Base-by-base conservation (phyloP, 2,888 invertebrate species). In the Tanytarsus gracilentus region DNA sequence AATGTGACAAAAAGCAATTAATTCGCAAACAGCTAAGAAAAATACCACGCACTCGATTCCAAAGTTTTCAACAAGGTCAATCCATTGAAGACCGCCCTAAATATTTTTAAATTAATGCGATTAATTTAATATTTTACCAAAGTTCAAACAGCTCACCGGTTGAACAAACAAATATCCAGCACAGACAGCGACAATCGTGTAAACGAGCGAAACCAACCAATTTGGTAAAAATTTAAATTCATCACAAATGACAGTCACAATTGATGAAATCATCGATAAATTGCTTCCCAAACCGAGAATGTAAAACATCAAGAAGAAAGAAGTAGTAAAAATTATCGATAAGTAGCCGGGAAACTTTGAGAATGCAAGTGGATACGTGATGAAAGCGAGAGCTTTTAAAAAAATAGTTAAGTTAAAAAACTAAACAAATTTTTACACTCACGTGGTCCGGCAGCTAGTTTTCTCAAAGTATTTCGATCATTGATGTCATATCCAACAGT, bases 31-130 rank as follows among this genome's bases (percentile, higher is more conserved):
- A 27, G 80, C 84, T 61, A 80, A 68, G 51, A 83, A 77, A 39
- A 88, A 77, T 0, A 85, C 83, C 63, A 90, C 79, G 71, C 88
- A 83, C 0, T 88, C 82, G 3, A 84, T 85, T 1, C 86, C 87
- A 66, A 83, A 87, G 66, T 82, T 79, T 69, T 88, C 87, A 65
- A 88, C 83, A 39, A 88, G 70, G 29, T 83, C 83, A 58, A 86
- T 69, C 56, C 87, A 78, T 68, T 81, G 87, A 70, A 85, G 85
- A 2, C 87, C 87, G 52, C 85, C 85, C 86, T 86, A 1, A n/a
- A 27, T 49, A n/a, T 16, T 36, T 11, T n/a, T n/a, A n/a, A 36
- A n/a, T 29, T 26, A 4, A 27, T 4, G 14, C 26, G 21, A 55
- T 18, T 55, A 21, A 23, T 44, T 3, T 2, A 29, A 29, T 16